phyloP scores from a whole-genome alignment of 1,140 invertebrate species.

The Euglossa dilemma region DNA sequence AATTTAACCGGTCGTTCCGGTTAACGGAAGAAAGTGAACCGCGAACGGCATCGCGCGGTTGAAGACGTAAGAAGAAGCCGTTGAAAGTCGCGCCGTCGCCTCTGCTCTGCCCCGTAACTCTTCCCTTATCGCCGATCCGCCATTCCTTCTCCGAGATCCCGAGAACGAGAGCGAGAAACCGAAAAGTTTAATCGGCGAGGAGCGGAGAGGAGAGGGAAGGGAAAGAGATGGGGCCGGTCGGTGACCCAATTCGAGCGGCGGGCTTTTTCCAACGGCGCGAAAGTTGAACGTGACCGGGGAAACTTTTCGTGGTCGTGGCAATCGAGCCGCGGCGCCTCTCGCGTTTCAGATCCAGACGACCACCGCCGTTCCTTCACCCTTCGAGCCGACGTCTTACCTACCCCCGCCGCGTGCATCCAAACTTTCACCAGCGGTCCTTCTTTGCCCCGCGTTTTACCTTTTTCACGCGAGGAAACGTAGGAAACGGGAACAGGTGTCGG shows the following conservation, averaged over 20 bases:
- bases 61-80: background rate
- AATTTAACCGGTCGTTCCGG: background rate
- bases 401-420: no score
- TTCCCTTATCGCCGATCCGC: no score
- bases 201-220: background rate
- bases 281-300: slow-evolving; percentile 77
- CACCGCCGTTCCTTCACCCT: slow-evolving; percentile 37
- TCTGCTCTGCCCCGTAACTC: no score
- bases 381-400: background rate
- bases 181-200: slow-evolving; percentile 48
- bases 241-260: slow-evolving; percentile 72
- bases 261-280: slow-evolving; percentile 75
- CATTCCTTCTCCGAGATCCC: no score
- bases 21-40: background rate
- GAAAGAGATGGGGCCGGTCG: slow-evolving; percentile 65
- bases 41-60: background rate
- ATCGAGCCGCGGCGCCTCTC: slow-evolving; percentile 26
- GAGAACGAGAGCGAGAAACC: background rate
- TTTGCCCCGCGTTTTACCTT: no score
- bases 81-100: background rate
- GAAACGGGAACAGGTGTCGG: no score
- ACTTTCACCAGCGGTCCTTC: no score
- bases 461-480: no score
- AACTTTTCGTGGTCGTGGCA: slow-evolving; percentile 75
- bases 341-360: slow-evolving; percentile 5